Evolutionary conservation across 2,797 vertebrate species (phyloP).

Genomic region (Sylvilagus floridanus): DNA sequence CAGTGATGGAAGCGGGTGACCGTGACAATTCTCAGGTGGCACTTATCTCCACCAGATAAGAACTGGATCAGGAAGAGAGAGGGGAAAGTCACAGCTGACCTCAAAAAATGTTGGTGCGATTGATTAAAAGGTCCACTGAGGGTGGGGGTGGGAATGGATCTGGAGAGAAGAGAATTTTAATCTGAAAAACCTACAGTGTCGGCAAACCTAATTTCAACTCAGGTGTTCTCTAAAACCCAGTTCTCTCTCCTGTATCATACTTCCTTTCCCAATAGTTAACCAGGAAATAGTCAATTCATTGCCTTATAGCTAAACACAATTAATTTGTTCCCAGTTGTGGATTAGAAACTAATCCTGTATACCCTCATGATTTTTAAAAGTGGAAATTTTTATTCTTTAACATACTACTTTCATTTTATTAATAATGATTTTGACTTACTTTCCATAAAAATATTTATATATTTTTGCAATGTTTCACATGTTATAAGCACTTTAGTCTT

Average conservation of each 20-base stretch:
- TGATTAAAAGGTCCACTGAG: not conserved
- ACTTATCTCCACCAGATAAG: not conserved
- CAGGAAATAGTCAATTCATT: not conserved
- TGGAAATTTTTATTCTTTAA: constrained; percentile 20
- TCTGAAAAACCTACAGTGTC: not conserved
- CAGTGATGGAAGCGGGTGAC: not conserved
- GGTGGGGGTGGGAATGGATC: not conserved
- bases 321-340: not conserved
- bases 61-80: not conserved
- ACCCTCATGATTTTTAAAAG: not conserved
- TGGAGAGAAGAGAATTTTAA: not conserved
- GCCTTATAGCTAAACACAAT: not conserved
- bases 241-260: not conserved
- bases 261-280: constrained; percentile 8
- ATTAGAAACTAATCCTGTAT: not conserved
- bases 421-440: constrained; percentile 5
- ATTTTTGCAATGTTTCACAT: not conserved
- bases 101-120: not conserved
- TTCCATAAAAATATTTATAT: not conserved
- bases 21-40: not conserved
- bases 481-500: constrained; percentile 36
- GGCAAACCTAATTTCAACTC: not conserved
- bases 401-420: constrained; percentile 20
- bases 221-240: not conserved
- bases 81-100: not conserved